These are phyloP conservation scores for Pelecanus crispus DNA, from an alignment of 2,113 vertebrate species.

Conservation along the genomic window DNA sequence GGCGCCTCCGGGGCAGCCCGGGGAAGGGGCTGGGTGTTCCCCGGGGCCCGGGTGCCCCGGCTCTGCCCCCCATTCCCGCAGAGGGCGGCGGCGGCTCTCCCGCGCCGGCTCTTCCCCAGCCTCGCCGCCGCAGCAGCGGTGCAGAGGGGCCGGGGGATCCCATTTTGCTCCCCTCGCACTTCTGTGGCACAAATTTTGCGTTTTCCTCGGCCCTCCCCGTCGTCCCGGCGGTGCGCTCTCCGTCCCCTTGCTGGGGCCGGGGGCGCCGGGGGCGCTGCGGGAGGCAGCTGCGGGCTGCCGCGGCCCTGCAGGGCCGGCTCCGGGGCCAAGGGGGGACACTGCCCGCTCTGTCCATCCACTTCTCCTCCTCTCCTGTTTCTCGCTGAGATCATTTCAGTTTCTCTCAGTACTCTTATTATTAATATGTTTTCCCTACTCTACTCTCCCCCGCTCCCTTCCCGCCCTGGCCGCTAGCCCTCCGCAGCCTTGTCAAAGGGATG, in stretches of 20 bases:
- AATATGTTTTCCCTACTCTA: neutral
- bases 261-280: neutral
- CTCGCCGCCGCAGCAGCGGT: neutral
- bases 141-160: neutral
- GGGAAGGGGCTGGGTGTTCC: neutral
- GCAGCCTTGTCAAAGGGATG: neutral
- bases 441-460: neutral
- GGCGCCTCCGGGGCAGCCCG: neutral
- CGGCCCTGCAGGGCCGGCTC: neutral
- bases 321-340: neutral
- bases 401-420: neutral
- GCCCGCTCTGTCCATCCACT: neutral
- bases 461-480: neutral
- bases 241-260: no score
- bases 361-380: neutral
- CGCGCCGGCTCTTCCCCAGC: fast-evolving
- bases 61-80: neutral
- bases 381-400: neutral
- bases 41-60: no score
- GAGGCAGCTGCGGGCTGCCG: neutral
- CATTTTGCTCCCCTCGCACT: neutral
- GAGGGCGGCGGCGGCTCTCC: neutral
- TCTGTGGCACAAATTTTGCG: neutral
- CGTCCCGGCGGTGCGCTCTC: no score
- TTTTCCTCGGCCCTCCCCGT: neutral